Conservation (phyloP, 2,113 vertebrate species). For the Theristicus caerulescens region DNA sequence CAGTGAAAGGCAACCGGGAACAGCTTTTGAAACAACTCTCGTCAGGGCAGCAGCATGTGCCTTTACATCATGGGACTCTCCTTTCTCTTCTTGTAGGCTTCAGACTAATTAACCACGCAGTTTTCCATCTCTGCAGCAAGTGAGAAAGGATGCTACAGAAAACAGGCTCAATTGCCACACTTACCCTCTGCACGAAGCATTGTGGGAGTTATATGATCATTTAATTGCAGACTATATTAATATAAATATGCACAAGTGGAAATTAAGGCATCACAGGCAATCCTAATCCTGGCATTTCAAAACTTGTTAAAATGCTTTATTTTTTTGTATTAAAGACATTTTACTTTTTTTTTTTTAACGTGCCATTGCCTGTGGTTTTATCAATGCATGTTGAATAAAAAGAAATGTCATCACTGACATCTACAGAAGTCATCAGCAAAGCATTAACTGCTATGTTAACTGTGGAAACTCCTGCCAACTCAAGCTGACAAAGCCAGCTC, state of each 20-base stretch:
- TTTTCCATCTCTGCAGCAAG: background rate
- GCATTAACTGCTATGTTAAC: background rate
- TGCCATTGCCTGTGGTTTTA: background rate
- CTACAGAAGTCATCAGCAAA: background rate
- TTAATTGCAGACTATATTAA: background rate
- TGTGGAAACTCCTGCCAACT: background rate
- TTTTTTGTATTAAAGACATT: background rate
- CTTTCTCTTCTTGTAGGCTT: background rate
- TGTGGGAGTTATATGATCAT: background rate
- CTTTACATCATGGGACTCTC: background rate
- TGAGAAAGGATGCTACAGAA: background rate
- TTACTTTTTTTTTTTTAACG: background rate
- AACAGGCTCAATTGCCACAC: background rate
- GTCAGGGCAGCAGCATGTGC: background rate
- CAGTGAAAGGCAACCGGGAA: background rate
- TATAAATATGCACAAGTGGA: background rate
- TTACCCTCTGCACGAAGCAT: background rate
- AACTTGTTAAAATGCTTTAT: background rate
- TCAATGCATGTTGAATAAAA: background rate
- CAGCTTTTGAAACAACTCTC: background rate
- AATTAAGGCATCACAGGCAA: background rate
- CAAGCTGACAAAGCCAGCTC: background rate
- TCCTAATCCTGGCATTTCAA: background rate
- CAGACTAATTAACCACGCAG: background rate
- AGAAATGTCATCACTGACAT: background rate